Base-by-base conservation (phyloP, 2,888 invertebrate species). In the Eupsilia transversa region DNA sequence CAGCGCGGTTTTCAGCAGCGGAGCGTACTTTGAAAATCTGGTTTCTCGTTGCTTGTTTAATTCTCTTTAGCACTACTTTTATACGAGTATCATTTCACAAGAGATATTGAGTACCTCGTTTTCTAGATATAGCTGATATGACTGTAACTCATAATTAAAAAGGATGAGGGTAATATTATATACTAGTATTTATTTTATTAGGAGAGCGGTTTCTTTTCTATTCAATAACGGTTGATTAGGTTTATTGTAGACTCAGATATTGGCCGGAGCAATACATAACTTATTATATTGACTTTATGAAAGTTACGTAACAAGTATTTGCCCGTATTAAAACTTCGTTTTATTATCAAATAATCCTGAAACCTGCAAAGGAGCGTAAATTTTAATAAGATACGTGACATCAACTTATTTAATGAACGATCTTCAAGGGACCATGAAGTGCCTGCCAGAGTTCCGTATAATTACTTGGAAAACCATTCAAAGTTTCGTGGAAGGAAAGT, bases 351-450 rank as follows among this genome's bases (percentile, higher is more conserved):
- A 74, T 72, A 71, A 46, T 27, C 46, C 17, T 54, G n/a, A 79
- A 69, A 68, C 20, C 63, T 52, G 46, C 64, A 71, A 64, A 71
- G 54, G 23, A 72, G 77, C 72, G 65, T 83, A 80, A 83, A 88
- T 88, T 87, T 86, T 85, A 89, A 89, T 89, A 87, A 89, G 82
- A 77, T 85, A 77, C 81, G 87, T 87, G 87, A 87, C 83, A 83
- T 84, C 77, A 86, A 84, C 71, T 85, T 77, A 82, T 81, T 86
- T 84, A 86, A 88, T 86, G 82, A 89, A 89, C 71, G 83, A 71
- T 80, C 80, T 87, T 80, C 70, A 77, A 78, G 82, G 77, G 76
- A 80, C 78, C 79, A 65, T 83, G 74, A 77, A 85, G 81, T 73
- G 65, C 9, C 59, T 61, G 30, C 68, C 78, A 79, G 68, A 85